Base-by-base conservation (phyloP, 2,888 invertebrate species). In the Thereva unica region DNA sequence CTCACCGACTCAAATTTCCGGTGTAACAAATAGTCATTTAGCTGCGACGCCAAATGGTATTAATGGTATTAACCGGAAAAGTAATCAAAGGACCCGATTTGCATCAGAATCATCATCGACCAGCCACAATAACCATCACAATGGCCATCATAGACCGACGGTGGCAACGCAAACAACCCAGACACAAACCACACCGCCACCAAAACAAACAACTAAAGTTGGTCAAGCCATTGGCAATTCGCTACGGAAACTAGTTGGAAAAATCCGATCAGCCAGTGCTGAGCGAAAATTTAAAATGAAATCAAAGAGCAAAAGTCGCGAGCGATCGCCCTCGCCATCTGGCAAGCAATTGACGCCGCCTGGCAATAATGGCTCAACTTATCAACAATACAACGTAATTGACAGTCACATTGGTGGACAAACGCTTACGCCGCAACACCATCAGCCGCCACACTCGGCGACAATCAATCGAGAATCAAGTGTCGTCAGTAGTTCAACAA, bases 191-290 rank as follows among this genome's bases (percentile, higher is more conserved):
- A 74, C 79, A 23, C 71, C 76, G n/a, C 77, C 80, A 23, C 74
- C 76, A 66, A 73, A 74, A 66, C 71, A 71, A 66, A 84, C 86
- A 0, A 80, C 74, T 64, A 79, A 78, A 68, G 83, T 87, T 66
- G 86, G 87, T 0, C 83, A 85, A 38, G 84, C 86, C 69, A 89
- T 90, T 76, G 91, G 92, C 57, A 91, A 92, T 76, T 92, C 92
- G 23, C 88, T 92, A 74, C 85, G 92, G 71, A 91, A 91, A 80
- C 80, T 92, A 70, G 92, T 93, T 12, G 91, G 91, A 66, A 92
- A 92, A 81, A 88, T 93, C 67, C 86, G 92, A 4, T 91, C 91
- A 10, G 90, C 89, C 23, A 84, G 91, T 80, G 85, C 85, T 72
- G 85, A 88, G 81, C 83, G 88, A 73, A 84, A 87, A 80, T 82